Percentiles rank a stretch among this genome's conserved stretches.
These are phyloP conservation scores for Chelonus insularis DNA, from an alignment of 1,140 invertebrate genomes.

Conservation along the genomic window DNA sequence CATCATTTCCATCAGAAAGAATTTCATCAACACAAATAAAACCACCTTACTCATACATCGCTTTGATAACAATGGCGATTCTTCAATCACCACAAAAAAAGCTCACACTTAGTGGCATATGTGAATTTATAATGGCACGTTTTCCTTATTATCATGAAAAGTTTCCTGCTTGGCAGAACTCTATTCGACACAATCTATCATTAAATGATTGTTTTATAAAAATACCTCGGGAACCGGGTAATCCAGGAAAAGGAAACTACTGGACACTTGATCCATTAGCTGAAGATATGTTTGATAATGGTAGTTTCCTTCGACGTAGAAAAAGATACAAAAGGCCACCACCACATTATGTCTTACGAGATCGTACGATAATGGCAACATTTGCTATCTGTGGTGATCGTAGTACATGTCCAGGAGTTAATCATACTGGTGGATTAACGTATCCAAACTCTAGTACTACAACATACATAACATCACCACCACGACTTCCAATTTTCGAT, in stretches of 20 bases:
- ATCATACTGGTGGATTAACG: slow-evolving; percentile 42
- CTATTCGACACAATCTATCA: slow-evolving; percentile 95
- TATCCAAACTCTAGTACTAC: slow-evolving; percentile 48
- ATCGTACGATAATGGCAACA: slow-evolving; percentile 57
- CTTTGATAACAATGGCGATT: slow-evolving; percentile 97
- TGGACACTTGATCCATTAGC: slow-evolving; percentile 97
- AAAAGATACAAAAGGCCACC: slow-evolving; percentile 93
- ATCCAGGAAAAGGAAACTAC: slow-evolving; percentile 98
- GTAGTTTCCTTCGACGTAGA: slow-evolving; percentile 89
- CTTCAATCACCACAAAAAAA: slow-evolving; percentile 96
- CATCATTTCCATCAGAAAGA: slow-evolving; percentile 42
- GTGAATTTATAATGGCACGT: slow-evolving; percentile 96
- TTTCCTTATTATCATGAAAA: slow-evolving; percentile 96
- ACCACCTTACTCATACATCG: slow-evolving; percentile 97
- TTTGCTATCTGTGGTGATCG: slow-evolving; percentile 51
- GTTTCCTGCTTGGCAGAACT: slow-evolving; percentile 96
- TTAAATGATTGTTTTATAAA: slow-evolving; percentile 99
- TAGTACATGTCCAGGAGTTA: slow-evolving; percentile 28
- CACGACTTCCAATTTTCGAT: slow-evolving; percentile 56
- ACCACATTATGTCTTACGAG: slow-evolving; percentile 62
- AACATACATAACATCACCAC: slow-evolving; percentile 55
- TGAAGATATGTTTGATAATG: slow-evolving; percentile 99
- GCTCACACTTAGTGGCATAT: slow-evolving; percentile 94
- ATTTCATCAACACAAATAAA: slow-evolving; percentile 72
- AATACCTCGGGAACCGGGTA: slow-evolving; percentile 95